A percentile compares a stretch with the other conserved stretches of the same genome.
Conservation (phyloP, 1,140 invertebrate species). For the Drosophila lowei region DNA sequence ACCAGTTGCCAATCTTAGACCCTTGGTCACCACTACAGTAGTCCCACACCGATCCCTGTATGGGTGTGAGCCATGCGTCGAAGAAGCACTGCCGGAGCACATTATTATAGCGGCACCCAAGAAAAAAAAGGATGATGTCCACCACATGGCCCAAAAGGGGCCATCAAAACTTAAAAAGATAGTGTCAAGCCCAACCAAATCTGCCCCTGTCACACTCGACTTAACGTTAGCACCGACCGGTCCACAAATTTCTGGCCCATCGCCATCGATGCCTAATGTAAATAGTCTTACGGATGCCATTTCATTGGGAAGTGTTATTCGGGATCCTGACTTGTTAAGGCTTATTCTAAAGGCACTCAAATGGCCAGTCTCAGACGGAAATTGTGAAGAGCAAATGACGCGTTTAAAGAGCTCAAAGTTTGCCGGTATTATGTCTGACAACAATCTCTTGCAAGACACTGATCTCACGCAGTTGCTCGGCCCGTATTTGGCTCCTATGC, state of each 20-base stretch:
- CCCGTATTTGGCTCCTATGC: constrained; percentile 69
- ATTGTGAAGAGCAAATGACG: constrained; percentile 71
- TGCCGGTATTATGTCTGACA: constrained; percentile 73
- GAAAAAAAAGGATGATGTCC: constrained; percentile 59
- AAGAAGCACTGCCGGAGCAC: constrained; percentile 68
- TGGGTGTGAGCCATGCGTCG: constrained; percentile 55
- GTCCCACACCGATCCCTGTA: constrained; percentile 55
- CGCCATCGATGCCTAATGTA: constrained; percentile 37
- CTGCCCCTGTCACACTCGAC: constrained; percentile 2
- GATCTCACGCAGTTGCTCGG: constrained; percentile 79
- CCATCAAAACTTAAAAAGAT: constrained; percentile 35
- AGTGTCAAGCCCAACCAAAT: constrained; percentile 10
- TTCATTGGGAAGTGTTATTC: constrained; percentile 72
- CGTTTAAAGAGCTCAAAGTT: constrained; percentile 75
- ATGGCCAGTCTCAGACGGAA: constrained; percentile 69
- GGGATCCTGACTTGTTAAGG: constrained; percentile 76
- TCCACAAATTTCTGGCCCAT: neutral
- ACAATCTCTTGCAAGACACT: constrained; percentile 74
- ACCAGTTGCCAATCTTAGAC: constrained; percentile 28
- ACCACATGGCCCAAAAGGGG: neutral
- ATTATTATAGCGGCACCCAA: constrained; percentile 79
- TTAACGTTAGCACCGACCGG: constrained; percentile 1
- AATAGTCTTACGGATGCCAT: constrained; percentile 67
- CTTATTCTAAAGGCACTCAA: constrained; percentile 78
- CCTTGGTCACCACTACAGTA: constrained; percentile 56